Base-by-base conservation (phyloP, 2,113 vertebrate genomes). In the Emberiza fucata region DNA sequence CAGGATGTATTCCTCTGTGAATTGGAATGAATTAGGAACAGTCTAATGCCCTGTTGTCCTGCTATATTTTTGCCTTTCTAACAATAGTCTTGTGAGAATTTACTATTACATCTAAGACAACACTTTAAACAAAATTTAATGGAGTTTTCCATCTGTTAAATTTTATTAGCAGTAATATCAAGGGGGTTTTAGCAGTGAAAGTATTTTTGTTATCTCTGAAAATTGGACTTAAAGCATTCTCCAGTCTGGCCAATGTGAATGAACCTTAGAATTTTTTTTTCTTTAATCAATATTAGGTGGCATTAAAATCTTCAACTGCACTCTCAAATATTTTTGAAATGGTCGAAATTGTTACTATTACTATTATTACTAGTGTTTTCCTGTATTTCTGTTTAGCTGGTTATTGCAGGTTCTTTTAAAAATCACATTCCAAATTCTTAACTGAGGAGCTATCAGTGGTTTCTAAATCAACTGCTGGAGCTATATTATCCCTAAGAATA, bases 1-100 rank as follows among this genome's bases (percentile, higher is more conserved):
- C 61, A 66, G 87, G 96, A 95, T 81, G 87, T 93, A 94, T 97
- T 97, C 97, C 87, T 96, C 91, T 96, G 92, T 97, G 97, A 97
- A 96, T 96, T 97, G 97, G 96, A 97, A 97, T 86, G 91, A 98
- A 97, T 98, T 97, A 97, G 94, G 94, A 79, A 94, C 94, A 96
- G 50, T 97, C 93, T 92, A 44, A 60, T 97, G 96, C 86, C 35
- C 87, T 91, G 53, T 81, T 96, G 83, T 96, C 94, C 81, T 96
- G 91, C 94, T 88, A 88, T 91, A 95, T 94, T 92, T 97, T 81
- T 97, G 42, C 48, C 86, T 81, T 97, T 97, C 92, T 96, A 91
- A 93, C 96, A 97, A 86, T 50, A 76, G 77, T 93, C 96, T 81
- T 93, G n/a, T 88, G 93, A 91, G 85, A 97, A 91, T 94, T 94